phyloP scores from a whole-genome alignment of 2,797 vertebrate species.

The Acrocephalus scirpaceus region DNA sequence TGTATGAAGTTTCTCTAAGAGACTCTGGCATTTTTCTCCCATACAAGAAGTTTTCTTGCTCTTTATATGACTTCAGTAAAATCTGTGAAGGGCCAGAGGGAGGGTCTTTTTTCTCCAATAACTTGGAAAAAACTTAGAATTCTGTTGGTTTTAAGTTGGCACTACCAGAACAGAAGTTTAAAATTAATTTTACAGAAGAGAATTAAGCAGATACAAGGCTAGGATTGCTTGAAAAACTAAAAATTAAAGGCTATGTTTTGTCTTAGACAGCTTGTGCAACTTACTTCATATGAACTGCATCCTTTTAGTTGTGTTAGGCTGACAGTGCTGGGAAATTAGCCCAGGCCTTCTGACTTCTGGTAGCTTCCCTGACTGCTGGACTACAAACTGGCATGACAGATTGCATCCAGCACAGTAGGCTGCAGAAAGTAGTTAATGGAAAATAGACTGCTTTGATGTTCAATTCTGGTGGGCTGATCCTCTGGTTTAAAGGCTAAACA shows the following conservation, averaged over 20 bases:
- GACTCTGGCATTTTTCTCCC: background rate
- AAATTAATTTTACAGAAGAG: background rate
- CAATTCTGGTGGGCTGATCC: conserved; percentile 61
- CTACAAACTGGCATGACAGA: conserved; percentile 47
- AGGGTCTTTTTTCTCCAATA: background rate
- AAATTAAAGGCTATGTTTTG: background rate
- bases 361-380: conserved; percentile 36
- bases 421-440: conserved; percentile 64
- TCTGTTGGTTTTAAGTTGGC: background rate
- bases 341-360: conserved; percentile 41
- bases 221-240: background rate
- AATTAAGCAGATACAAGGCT: background rate
- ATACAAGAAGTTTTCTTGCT: background rate
- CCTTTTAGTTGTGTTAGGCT: background rate
- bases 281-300: background rate
- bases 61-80: background rate
- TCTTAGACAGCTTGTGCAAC: background rate
- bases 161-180: background rate
- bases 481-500: conserved; percentile 51
- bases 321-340: conserved; percentile 30
- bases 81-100: background rate
- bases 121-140: background rate
- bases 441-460: conserved; percentile 65
- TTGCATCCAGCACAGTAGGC: conserved; percentile 65
- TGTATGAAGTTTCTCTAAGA: background rate